Conservation (phyloP, 2,797 vertebrate species). For the Mormyrus hasselquistii region DNA sequence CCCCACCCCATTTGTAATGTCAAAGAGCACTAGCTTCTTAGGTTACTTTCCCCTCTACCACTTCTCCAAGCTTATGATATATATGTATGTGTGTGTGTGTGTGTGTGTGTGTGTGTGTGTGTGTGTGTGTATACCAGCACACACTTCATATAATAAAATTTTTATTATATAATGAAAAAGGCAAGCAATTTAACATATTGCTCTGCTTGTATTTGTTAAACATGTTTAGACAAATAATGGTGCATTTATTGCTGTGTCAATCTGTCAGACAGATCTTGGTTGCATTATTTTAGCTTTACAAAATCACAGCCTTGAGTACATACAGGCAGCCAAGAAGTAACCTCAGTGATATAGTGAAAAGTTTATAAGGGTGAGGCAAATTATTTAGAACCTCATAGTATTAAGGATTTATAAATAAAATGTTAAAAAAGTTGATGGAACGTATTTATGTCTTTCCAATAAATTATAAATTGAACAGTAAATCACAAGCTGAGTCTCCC, state of each 20-base stretch:
- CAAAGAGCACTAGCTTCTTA: slow-evolving; percentile 59
- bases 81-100: no score
- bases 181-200: background rate
- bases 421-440: background rate
- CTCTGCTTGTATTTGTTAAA: background rate
- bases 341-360: background rate
- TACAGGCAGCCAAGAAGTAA: slow-evolving; percentile 29
- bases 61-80: slow-evolving; percentile 42
- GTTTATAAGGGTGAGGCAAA: slow-evolving; percentile 8
- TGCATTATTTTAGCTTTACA: slow-evolving; percentile 47
- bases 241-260: background rate
- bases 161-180: background rate
- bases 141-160: background rate
- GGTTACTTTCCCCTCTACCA: slow-evolving; percentile 52
- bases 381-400: background rate
- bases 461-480: background rate
- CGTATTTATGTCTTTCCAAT: background rate
- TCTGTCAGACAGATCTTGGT: slow-evolving; percentile 17
- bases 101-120: slow-evolving; percentile 26
- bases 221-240: background rate
- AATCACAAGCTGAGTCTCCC: background rate
- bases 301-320: slow-evolving; percentile 45
- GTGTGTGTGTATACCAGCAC: background rate
- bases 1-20: slow-evolving; percentile 41
- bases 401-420: background rate